Percentiles rank a stretch among this genome's conserved stretches.
phyloP scores from a whole-genome alignment of 2,797 vertebrate genomes.

The Paedocypris micromegethes region DNA sequence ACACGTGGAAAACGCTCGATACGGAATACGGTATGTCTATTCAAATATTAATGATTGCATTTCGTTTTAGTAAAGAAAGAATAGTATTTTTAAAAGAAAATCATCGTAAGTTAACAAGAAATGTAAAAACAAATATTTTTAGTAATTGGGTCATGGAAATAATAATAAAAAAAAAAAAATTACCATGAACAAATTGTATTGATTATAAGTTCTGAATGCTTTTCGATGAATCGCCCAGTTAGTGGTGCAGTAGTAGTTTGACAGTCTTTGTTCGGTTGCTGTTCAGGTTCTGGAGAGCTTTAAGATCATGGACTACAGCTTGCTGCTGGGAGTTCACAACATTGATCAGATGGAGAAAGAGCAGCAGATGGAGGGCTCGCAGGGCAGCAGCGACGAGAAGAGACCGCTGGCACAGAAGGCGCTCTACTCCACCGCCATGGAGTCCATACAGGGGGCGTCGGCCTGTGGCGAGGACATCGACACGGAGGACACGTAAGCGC shows the following conservation, averaged over 20 bases:
- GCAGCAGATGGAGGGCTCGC: conserved; percentile 82
- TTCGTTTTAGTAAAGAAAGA: no score
- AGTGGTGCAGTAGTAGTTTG: no score
- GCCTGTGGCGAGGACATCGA: conserved; percentile 88
- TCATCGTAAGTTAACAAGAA: no score
- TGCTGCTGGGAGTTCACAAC: conserved; percentile 95
- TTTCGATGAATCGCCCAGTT: no score
- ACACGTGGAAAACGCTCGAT: no score
- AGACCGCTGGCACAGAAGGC: conserved; percentile 92
- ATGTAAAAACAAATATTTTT: no score
- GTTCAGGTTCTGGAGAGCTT: conserved; percentile 88
- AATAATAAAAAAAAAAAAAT: no score
- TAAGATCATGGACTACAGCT: conserved; percentile 99
- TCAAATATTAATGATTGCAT: no score
- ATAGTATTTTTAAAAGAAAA: no score
- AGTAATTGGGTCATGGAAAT: no score
- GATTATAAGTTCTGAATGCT: background rate
- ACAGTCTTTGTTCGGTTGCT: background rate
- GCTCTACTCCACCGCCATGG: conserved; percentile 96
- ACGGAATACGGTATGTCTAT: no score
- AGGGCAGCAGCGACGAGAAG: conserved; percentile 82
- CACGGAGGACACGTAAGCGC: conserved; percentile 88
- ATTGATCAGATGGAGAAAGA: conserved; percentile 91
- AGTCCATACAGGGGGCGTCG: conserved; percentile 95
- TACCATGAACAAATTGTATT: no score